A percentile compares a stretch with the other conserved stretches of the same genome.
These are phyloP conservation scores for Cathartes aura DNA, from an alignment of 2,113 vertebrate species.

Conservation along the genomic window DNA sequence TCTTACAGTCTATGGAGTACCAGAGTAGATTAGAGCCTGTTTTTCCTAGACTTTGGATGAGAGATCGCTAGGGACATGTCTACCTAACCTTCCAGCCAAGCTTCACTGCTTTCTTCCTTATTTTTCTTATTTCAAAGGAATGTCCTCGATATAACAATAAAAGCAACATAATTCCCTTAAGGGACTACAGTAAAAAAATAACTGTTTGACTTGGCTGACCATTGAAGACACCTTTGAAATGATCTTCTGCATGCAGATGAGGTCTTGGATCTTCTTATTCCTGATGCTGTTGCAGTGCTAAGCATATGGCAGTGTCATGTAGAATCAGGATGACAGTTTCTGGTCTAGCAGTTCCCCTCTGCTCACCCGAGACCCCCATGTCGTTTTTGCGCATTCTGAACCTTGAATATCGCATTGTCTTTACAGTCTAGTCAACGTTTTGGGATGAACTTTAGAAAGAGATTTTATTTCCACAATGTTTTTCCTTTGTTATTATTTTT, in stretches of 20 bases:
- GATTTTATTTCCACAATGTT: not conserved
- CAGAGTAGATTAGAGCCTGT: not conserved
- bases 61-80: not conserved
- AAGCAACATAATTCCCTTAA: not conserved
- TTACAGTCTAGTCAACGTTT: accelerated
- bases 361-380: accelerated
- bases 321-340: not conserved
- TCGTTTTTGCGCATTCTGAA: not conserved
- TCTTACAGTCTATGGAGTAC: not conserved
- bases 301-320: not conserved
- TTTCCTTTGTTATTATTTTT: not conserved
- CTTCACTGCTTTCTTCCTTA: not conserved
- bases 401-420: accelerated
- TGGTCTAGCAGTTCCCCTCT: not conserved
- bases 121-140: not conserved
- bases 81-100: not conserved
- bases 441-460: not conserved
- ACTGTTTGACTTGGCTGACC: not conserved
- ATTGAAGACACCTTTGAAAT: not conserved
- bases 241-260: not conserved
- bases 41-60: not conserved
- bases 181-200: not conserved
- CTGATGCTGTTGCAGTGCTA: not conserved
- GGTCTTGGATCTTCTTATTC: not conserved
- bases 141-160: not conserved